Percentiles rank a stretch among this genome's conserved stretches.
Conservation (phyloP, 2,797 vertebrate genomes). For the Triplophysa bombifrons region DNA sequence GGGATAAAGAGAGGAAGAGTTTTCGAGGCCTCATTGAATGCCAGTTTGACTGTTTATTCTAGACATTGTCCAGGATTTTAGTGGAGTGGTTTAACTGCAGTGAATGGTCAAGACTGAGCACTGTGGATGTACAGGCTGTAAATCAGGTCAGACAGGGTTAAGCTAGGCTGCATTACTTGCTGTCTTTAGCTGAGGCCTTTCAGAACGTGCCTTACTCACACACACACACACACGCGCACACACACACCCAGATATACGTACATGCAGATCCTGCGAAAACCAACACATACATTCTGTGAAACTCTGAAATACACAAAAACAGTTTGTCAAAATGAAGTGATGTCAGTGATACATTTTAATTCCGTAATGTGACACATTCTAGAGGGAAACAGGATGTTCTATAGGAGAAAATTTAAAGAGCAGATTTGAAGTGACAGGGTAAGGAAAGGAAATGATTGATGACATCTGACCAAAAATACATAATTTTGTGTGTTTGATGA, state of each 20-base stretch:
- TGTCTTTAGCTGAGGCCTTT: constrained; percentile 70
- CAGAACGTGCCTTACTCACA: constrained; percentile 54
- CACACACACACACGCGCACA: constrained; percentile 3
- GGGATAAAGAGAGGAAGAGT: constrained; percentile 1
- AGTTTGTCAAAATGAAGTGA: not conserved
- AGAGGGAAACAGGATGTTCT: not conserved
- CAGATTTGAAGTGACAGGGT: not conserved
- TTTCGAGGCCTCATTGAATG: constrained; percentile 30
- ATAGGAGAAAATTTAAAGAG: not conserved
- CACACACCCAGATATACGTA: not conserved
- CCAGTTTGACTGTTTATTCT: constrained; percentile 68
- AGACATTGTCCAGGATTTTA: constrained; percentile 64
- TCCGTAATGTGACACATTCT: not conserved
- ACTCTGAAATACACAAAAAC: constrained; percentile 20
- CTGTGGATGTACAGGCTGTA: constrained; percentile 66
- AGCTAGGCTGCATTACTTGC: constrained; percentile 71
- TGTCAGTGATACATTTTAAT: not conserved
- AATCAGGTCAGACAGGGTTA: constrained; percentile 76
- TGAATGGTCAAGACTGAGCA: constrained; percentile 66
- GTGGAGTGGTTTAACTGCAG: constrained; percentile 62
- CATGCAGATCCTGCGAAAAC: not conserved
- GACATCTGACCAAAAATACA: not conserved
- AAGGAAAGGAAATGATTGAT: not conserved
- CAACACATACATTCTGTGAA: constrained; percentile 39
- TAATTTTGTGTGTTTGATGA: not conserved